Evolutionary conservation across 2,797 vertebrate species (phyloP).

Genomic region (Sarcophilus harrisii): DNA sequence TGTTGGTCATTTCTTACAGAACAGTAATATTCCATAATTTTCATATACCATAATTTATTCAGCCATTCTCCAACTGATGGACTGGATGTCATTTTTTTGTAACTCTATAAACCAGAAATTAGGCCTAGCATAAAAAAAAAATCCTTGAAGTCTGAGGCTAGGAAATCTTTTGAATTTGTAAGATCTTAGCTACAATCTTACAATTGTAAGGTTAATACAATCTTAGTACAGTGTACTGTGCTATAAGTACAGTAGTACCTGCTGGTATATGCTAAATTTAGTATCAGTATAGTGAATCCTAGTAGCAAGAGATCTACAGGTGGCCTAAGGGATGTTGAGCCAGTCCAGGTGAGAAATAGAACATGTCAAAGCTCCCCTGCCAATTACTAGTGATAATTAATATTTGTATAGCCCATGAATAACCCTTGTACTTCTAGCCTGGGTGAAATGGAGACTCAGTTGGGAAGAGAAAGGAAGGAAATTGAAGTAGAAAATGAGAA

Average conservation of each 20-base stretch:
- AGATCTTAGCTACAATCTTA: background rate
- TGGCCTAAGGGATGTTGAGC: background rate
- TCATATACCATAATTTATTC: no score
- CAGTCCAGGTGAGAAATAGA: background rate
- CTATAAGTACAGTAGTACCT: no score
- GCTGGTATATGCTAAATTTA: background rate
- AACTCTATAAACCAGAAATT: slow-evolving; percentile 57
- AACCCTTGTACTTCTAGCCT: background rate
- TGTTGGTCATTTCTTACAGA: no score
- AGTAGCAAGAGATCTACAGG: background rate
- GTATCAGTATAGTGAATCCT: background rate
- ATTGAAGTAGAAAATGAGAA: background rate
- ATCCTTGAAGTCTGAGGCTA: background rate
- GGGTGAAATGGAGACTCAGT: background rate
- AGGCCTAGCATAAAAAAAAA: slow-evolving; percentile 21
- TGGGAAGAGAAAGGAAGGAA: background rate
- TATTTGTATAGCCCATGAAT: background rate
- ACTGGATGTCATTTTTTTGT: no score
- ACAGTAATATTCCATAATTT: no score
- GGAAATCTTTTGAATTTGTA: background rate
- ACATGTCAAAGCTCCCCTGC: background rate
- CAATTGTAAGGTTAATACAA: no score
- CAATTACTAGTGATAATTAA: background rate
- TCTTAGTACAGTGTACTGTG: no score
- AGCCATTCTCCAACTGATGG: no score